These are phyloP conservation scores for Elanus axillaris DNA, from an alignment of 2,113 vertebrate genomes.

Conservation along the genomic window DNA sequence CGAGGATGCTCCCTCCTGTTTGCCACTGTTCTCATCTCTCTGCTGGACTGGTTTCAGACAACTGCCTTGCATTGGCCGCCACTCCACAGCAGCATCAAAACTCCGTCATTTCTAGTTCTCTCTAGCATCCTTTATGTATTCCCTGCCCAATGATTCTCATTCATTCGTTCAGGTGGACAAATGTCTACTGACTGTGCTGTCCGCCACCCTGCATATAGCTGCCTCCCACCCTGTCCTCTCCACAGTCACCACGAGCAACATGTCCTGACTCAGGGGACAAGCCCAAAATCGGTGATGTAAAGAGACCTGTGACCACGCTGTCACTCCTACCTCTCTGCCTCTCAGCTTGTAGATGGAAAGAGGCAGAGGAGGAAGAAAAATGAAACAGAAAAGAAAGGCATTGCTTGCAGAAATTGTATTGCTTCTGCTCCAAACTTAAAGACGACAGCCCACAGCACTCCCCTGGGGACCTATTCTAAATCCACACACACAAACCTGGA, in stretches of 20 bases:
- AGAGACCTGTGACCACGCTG: background rate
- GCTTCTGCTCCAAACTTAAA: slow-evolving; percentile 6
- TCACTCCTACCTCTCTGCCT: background rate
- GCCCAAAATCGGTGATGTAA: background rate
- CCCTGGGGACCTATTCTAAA: background rate
- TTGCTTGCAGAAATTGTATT: background rate
- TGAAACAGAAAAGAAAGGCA: background rate
- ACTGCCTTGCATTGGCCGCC: background rate
- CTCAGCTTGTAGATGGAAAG: background rate
- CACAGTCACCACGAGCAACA: background rate
- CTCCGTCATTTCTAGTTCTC: background rate
- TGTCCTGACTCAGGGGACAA: background rate
- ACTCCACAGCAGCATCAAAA: background rate
- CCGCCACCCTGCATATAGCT: background rate
- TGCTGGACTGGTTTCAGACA: background rate
- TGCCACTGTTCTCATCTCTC: background rate
- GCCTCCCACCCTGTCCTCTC: background rate
- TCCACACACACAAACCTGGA: background rate
- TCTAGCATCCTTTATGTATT: background rate
- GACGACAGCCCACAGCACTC: background rate
- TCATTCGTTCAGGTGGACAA: background rate
- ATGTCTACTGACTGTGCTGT: background rate
- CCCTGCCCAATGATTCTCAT: background rate
- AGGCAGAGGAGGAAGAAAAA: background rate
- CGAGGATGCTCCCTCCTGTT: background rate